Evolutionary conservation across 2,888 invertebrate genomes (phyloP).

Genomic region (Chrysodeixis includens): DNA sequence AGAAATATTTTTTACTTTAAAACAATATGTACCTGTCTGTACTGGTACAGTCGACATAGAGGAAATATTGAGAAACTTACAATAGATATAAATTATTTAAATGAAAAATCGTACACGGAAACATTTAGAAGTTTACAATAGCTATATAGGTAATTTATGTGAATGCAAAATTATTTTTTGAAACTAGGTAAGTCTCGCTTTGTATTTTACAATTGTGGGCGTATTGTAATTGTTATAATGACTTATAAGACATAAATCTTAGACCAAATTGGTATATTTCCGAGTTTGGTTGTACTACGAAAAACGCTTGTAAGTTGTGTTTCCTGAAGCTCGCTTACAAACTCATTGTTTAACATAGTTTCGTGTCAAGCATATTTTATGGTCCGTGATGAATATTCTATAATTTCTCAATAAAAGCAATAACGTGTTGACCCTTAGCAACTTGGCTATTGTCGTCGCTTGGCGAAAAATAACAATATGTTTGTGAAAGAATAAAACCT

Average conservation of each 20-base stretch:
- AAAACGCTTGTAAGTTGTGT: neutral
- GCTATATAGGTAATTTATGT: constrained; percentile 9
- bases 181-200: too few species aligned
- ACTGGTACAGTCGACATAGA: neutral
- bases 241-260: neutral
- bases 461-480: neutral
- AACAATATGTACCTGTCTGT: constrained; percentile 10
- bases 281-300: neutral
- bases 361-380: too few species aligned
- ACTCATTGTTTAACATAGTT: too few species aligned
- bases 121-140: neutral
- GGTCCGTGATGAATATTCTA: too few species aligned
- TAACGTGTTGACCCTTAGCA: too few species aligned
- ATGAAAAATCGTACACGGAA: neutral
- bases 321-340: neutral
- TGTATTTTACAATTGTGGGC: neutral
- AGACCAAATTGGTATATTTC: neutral
- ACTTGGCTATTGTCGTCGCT: neutral
- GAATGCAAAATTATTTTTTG: neutral
- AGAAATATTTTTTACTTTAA: constrained; percentile 30
- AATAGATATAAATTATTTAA: neutral
- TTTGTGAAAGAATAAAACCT: too few species aligned
- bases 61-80: neutral
- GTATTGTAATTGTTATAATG: neutral
- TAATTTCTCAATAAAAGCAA: too few species aligned